Percentiles rank a stretch among this genome's conserved stretches.
These are phyloP conservation scores for Drymodes brunneopygia DNA, from an alignment of 2,113 vertebrate species.

Conservation along the genomic window DNA sequence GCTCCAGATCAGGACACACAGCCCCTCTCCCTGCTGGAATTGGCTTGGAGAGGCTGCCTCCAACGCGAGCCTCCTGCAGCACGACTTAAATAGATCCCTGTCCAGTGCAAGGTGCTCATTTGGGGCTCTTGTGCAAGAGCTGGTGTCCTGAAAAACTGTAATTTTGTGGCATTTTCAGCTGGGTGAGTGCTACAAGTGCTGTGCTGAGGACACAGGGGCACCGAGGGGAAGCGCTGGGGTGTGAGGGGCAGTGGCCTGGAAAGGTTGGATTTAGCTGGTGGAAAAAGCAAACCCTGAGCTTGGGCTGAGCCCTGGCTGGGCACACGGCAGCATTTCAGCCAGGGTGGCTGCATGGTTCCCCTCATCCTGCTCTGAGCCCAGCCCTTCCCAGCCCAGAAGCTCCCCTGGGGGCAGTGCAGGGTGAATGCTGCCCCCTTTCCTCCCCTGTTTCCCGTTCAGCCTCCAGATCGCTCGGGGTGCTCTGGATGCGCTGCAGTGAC, in stretches of 20 bases:
- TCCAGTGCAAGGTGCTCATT: not conserved
- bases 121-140: not conserved
- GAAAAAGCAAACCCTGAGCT: not conserved
- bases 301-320: not conserved
- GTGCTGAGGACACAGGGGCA: not conserved
- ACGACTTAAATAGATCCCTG: not conserved
- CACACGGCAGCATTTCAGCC: not conserved
- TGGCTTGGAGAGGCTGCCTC: not conserved
- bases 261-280: not conserved
- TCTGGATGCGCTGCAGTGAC: not conserved
- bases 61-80: not conserved
- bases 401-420: accelerated
- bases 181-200: not conserved
- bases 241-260: not conserved
- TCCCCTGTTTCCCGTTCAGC: not conserved
- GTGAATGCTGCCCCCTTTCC: not conserved
- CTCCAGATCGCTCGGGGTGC: not conserved
- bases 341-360: accelerated
- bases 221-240: accelerated
- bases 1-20: not conserved
- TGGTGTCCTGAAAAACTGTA: not conserved
- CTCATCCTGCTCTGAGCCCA: not conserved
- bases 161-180: conserved; percentile 5
- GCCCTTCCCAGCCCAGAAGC: not conserved
- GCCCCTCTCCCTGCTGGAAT: not conserved